Evolutionary conservation across 2,113 vertebrate species (phyloP), one percentile per base, ranked within the genome.

Genomic region (Pavo muticus): DNA sequence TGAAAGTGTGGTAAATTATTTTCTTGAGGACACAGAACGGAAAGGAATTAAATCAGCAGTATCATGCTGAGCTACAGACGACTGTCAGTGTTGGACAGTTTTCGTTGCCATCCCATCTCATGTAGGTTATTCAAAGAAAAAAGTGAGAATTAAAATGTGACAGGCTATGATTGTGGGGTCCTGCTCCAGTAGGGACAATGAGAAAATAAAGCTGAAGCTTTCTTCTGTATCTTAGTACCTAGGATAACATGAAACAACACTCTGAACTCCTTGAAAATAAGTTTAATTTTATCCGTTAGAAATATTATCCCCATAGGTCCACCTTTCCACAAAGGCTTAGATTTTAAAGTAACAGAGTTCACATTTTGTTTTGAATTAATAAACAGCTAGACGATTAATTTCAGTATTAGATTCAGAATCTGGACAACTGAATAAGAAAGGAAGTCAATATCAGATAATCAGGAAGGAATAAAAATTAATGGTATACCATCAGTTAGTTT

Each of bases 221-320:
- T 87, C 14, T 35, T 91, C 37, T 61, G 47, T 48, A 47, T 35
- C 35, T 27, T 3, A 1, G 8, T 45, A 71, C 8, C 19, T 32
- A 77, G 18, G 12, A 77, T 35, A 89, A 81, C 50, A 82, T 8
- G 25, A 78, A 73, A 88, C 76, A 93, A 84, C 12, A 1, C 39
- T 57, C 37, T 32, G 88, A 52, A 42, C 39, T 92, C 97, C 91
- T 97, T 97, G 85, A 98, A 98, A 98, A 98, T 97, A 98, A 89
- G 97, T 97, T 97, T 97, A 97, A 97, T 98, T 87, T 97, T 94
- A 91, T 96, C 79, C 90, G 94, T 97, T 94, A 97, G 93, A 97
- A 98, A 96, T 96, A 96, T 42, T 83, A 95, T 95, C 94, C 85
- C 93, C 95, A 93, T 81, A 96, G 75, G 81, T 91, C 52, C 78